These are phyloP conservation scores for Cryptotis parvus DNA, from an alignment of 2,113 vertebrate species.

Conservation along the genomic window DNA sequence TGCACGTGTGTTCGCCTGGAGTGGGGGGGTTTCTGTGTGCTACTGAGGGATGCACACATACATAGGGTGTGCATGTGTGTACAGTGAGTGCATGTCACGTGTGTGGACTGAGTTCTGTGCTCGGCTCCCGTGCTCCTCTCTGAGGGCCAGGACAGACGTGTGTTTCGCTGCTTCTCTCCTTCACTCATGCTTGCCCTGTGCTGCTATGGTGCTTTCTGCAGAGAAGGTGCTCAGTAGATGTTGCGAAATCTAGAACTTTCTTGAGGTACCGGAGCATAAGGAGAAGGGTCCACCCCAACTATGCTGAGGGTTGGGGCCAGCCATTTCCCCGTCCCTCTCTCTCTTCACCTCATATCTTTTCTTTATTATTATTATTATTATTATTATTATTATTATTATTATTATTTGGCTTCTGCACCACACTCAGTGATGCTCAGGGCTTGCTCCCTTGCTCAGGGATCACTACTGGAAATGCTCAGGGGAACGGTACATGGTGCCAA, in stretches of 20 bases:
- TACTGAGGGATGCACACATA: too few species aligned
- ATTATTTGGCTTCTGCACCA: too few species aligned
- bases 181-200: rapidly evolving
- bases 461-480: too few species aligned
- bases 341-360: background rate
- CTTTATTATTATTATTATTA: too few species aligned
- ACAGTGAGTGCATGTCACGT: background rate
- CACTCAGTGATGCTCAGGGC: too few species aligned
- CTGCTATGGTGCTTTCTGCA: rapidly evolving
- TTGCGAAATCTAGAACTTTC: background rate
- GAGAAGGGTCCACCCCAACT: background rate
- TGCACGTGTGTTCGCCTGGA: background rate
- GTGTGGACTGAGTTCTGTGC: background rate
- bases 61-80: too few species aligned
- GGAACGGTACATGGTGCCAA: too few species aligned
- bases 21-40: background rate
- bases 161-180: background rate
- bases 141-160: too few species aligned
- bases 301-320: background rate
- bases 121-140: rapidly evolving
- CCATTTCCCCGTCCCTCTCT: rapidly evolving
- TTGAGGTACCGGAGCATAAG: rapidly evolving
- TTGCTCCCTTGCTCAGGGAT: too few species aligned
- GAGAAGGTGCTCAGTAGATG: background rate
- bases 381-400: too few species aligned